A percentile compares a stretch with the other conserved stretches of the same genome.
phyloP scores from a whole-genome alignment of 92 coral and sea anemone genomes.

The Palythoa grandiflora region DNA sequence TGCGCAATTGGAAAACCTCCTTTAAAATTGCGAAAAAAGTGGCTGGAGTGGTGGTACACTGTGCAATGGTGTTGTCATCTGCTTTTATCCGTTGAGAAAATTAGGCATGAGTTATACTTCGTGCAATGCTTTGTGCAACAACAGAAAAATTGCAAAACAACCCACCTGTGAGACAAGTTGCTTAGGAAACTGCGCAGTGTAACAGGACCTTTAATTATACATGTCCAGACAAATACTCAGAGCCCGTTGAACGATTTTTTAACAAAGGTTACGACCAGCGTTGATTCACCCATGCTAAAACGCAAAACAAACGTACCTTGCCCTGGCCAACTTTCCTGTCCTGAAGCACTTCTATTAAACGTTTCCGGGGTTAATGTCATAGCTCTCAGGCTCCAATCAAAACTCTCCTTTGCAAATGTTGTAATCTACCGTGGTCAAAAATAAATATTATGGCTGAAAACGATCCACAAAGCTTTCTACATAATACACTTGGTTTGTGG shows the following conservation, averaged over 20 bases:
- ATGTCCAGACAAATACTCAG: neutral
- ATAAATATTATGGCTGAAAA: neutral
- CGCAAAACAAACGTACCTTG: neutral
- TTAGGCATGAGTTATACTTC: no score
- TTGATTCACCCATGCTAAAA: neutral
- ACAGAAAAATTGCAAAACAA: no score
- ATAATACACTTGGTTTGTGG: neutral
- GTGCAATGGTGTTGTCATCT: no score
- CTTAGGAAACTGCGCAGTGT: no score
- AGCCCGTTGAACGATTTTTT: neutral
- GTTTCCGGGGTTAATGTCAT: slow-evolving; percentile 19
- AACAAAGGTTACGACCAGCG: neutral
- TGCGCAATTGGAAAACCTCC: no score
- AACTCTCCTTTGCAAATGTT: neutral
- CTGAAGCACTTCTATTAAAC: neutral
- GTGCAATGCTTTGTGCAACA: no score
- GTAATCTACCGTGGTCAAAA: neutral
- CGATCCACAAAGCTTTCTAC: neutral
- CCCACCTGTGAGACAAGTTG: no score
- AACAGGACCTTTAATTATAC: no score
- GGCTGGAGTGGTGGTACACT: no score
- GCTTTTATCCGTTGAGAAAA: no score
- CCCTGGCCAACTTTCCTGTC: neutral
- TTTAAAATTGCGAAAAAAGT: no score
- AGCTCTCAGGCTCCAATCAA: slow-evolving; percentile 29